Conservation (phyloP, 2,797 vertebrate species). For the Lepus townsendii region DNA sequence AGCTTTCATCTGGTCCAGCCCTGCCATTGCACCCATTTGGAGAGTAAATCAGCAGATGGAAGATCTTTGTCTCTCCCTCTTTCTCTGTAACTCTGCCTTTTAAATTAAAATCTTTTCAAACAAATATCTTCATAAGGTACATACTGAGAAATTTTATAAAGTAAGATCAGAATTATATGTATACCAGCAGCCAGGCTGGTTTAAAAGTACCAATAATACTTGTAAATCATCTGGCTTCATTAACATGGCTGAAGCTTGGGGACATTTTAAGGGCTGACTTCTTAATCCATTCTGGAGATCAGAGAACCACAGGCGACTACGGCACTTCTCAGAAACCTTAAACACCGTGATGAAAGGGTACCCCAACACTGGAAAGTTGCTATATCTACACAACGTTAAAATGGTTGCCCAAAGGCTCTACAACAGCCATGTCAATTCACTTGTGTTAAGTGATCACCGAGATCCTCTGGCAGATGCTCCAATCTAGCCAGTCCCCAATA, state of each 20-base stretch:
- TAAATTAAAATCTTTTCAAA: too few relatives aligned
- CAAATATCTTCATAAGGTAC: neutral
- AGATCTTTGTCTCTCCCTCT: too few relatives aligned
- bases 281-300: neutral
- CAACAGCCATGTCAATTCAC: neutral
- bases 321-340: neutral
- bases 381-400: neutral
- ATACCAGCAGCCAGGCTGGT: neutral
- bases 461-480: neutral
- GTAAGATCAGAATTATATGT: constrained; percentile 24
- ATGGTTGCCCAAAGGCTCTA: neutral
- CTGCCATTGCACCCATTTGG: too few relatives aligned
- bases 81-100: too few relatives aligned
- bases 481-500: neutral
- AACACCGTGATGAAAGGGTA: neutral
- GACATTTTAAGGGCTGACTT: neutral
- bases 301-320: neutral
- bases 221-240: constrained; percentile 14
- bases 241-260: neutral
- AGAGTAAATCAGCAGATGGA: too few relatives aligned
- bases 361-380: neutral
- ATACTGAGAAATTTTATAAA: neutral
- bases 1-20: too few relatives aligned
- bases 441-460: neutral
- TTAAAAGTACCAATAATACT: neutral